Base-by-base conservation (phyloP, 2,113 vertebrate species). In the Gnathonemus echidnorhynchus region DNA sequence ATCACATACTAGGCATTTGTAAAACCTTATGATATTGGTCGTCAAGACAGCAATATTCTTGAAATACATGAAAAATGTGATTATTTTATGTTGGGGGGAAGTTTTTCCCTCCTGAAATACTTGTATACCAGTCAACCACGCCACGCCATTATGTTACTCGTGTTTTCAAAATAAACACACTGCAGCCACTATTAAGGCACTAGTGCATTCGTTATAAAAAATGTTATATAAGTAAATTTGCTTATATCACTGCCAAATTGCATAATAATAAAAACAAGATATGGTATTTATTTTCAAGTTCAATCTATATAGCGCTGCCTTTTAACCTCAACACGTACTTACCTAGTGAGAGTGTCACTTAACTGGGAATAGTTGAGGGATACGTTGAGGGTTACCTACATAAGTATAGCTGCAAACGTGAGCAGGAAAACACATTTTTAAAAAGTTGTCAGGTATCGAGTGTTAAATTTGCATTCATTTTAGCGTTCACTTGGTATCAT, bases 251-350 rank as follows among this genome's bases (percentile, higher is more conserved):
- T 39, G 27, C 9, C 3, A 31, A 15, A 13, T 35, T 74, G 27
- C 31, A 77, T 17, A 35, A 39, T 39, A 19, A 80, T 77, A 80
- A 2, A 80, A 17, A 80, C 35, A 42, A 39, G 5, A 42, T 80
- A 39, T 42, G 74, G 13, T 7, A 80, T 80, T 42, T 31, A 70
- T 70, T 27, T 66, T 66, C 62, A 70, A 70, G 35, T 80, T 80
- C 31, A 42, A 3, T 80, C 74, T 42, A 35, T 39, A 39, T 42
- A 80, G 31, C 74, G 42, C 31, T 42, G 35, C 5, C 35, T 80
- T 66, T 77, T 80, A 80, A 77, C 70, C 70, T 77, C 31, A 39
- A 80, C 74, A 80, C 74, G 74, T 80, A 80, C 74, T 80, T 80
- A 80, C 74, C 74, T 80, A 80, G 35, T 39, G 74, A 77, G 31